Conservation (phyloP, 2,797 vertebrate genomes). For the Artibeus jamaicensis region DNA sequence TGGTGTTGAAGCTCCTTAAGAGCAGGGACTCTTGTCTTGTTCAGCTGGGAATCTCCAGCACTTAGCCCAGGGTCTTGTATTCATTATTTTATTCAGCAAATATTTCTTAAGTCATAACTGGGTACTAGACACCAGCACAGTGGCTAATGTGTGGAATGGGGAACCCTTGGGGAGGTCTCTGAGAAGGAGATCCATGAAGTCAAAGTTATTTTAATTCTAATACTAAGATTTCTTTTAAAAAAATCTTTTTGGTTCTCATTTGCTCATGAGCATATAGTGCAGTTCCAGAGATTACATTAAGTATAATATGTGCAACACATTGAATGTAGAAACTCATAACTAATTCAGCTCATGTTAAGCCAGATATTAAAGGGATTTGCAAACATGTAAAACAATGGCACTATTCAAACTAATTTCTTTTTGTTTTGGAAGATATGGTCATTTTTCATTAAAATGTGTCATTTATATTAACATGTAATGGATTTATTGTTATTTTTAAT, state of each 20-base stretch:
- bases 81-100: neutral
- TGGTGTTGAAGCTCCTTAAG: neutral
- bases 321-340: conserved; percentile 15
- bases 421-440: neutral
- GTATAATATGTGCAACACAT: neutral
- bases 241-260: neutral
- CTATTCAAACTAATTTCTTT: conserved; percentile 14
- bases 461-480: neutral
- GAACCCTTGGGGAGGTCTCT: neutral
- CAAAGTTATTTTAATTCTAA: neutral
- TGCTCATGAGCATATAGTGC: neutral
- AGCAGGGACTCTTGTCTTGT: neutral
- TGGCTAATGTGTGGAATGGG: neutral
- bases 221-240: neutral
- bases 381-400: neutral
- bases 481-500: neutral
- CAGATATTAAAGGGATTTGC: neutral
- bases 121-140: neutral
- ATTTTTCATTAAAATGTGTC: conserved; percentile 16
- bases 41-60: neutral
- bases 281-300: neutral
- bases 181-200: neutral
- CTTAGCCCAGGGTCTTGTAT: neutral
- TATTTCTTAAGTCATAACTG: neutral
- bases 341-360: neutral